Base-by-base conservation (phyloP, 2,797 vertebrate genomes). In the Danio choprae region DNA sequence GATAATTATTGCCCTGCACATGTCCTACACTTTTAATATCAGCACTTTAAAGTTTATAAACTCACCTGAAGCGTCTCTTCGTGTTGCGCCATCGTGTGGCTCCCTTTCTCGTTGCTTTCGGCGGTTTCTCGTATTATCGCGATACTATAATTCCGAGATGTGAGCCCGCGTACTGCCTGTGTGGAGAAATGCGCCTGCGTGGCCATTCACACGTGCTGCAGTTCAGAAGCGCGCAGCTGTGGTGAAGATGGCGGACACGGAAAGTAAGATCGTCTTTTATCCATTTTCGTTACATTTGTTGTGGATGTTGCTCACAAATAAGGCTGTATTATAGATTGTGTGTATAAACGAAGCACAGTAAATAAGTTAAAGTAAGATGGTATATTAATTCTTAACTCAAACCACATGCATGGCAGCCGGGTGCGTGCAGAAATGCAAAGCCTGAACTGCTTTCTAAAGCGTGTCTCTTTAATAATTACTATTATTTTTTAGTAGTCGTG, bases 181-280 rank as follows among this genome's bases (percentile, higher is more conserved):
- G 7, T 46, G 16, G 13, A 13, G n/a, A 74, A 82, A 41, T n/a
- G 40, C 68, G 53, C 85, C 86, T 85, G 84, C 85, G 75, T 74
- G 38, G 4, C 10, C 0, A 0, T 0, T 16, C 77, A 71, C 88
- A 87, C 86, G 87, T 85, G 88, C 62, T 58, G 46, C 29, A 12
- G 48, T 41, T 22, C 51, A 8, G 7, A 4, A n/a, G 70, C 51
- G 84, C 71, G 79, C 43, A 4, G 29, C 43, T 38, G 74, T 18
- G 56, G 40, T 12, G 89, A 91, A 92, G 85, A 93, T 93, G 92
- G 92, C 92, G 89, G 92, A 90, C 53, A 8, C 15, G 18, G 90
- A 89, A 5, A 85, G 92, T 93, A 85, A 87, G 90, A 80, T 1
- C 18, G 16, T 0, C 10, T 4, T 36, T 43, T 8, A 16, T 15